These are phyloP conservation scores for Apis dorsata DNA, from an alignment of 1,140 invertebrate genomes.

Conservation along the genomic window DNA sequence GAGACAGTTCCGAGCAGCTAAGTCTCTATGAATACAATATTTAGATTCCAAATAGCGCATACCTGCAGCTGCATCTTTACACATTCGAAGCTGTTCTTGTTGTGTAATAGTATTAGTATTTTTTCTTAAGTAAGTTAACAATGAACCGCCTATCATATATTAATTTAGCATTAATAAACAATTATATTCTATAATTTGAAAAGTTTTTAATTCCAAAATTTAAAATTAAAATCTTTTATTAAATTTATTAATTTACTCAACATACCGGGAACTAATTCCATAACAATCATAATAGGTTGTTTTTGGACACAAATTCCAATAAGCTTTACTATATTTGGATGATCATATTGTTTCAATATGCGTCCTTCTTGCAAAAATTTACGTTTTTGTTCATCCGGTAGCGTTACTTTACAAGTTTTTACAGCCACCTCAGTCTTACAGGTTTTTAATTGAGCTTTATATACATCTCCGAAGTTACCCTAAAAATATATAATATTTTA, in stretches of 20 bases:
- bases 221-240: background rate
- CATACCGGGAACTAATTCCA: conserved; percentile 96
- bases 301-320: conserved; percentile 99
- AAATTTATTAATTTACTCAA: background rate
- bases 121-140: conserved; percentile 92
- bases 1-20: conserved; percentile 97
- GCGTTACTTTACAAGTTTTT: conserved; percentile 95
- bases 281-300: conserved; percentile 99
- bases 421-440: conserved; percentile 94
- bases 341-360: conserved; percentile 97
- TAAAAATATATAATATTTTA: conserved; percentile 70
- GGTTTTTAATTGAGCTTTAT: conserved; percentile 92
- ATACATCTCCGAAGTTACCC: conserved; percentile 99
- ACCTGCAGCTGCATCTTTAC: conserved; percentile 94
- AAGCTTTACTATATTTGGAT: conserved; percentile 97
- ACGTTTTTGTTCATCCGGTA: conserved; percentile 97
- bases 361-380: conserved; percentile 98
- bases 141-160: conserved; percentile 87
- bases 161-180: conserved; percentile 15
- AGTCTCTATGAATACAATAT: conserved; percentile 97
- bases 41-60: conserved; percentile 98
- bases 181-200: background rate
- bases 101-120: conserved; percentile 85
- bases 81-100: conserved; percentile 92
- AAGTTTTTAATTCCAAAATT: background rate